Evolutionary conservation across 2,797 vertebrate species (phyloP), one percentile per base, ranked within the genome.

Genomic region (Dendrocincla fuliginosa): DNA sequence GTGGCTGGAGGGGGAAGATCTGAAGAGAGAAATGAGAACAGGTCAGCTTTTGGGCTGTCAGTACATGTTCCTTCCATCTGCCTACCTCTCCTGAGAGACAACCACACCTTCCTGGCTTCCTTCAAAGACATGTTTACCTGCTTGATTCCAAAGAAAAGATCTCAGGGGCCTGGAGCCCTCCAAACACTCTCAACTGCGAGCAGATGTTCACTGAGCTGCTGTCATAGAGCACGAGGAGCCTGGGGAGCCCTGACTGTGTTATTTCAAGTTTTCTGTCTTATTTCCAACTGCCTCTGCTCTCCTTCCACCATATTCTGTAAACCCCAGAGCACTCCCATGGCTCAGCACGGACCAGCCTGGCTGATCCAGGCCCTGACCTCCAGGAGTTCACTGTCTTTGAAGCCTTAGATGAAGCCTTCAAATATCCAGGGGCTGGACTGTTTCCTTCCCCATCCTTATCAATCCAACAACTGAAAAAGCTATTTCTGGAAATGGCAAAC

Each of bases 1-100:
- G 98, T 99, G 84, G 99, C 98, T 6, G 99, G 99, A 97, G 99
- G 99, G 16, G 99, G 99, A 27, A 99, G 98, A 95, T 99, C 99
- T 99, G 94, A 81, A 71, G 25, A 44, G 6, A 83, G 68, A 89
- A 91, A 81, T 74, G 32, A 92, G 49, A 75, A 32, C 59, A 86
- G 84, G 82, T 93, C 64, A 68, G 77, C 5, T 90, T 83, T 76
- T 19, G 69, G 32, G 56, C 41, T 42, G 30, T 44, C 82, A 52
- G 56, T 49, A 71, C 12, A 33, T 1, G 3, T 16, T 44, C 53
- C 65, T 78, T 67, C 61, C 33, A 32, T 17, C 76, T 50, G 65
- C 23, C 35, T 61, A 47, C 35, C 47, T 87, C 52, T 27, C 80
- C 73, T 16, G 15, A 75, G 63, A 83, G 42, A 27, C 2, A 0